These are phyloP conservation scores for Tetanocera ferruginea DNA, from an alignment of 2,888 invertebrate species.

Conservation along the genomic window DNA sequence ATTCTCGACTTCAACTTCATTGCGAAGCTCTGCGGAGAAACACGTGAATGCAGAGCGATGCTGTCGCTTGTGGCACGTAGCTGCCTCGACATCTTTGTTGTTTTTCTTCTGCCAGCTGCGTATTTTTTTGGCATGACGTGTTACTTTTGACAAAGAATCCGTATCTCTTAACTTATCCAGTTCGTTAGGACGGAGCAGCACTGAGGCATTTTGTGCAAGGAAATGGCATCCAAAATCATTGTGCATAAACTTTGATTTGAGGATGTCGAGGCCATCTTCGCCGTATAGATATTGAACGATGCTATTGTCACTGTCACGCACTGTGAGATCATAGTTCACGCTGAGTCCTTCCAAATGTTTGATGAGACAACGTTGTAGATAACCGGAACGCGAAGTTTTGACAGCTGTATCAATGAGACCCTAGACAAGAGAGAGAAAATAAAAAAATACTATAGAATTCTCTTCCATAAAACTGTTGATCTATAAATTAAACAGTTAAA, in stretches of 20 bases:
- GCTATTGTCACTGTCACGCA: constrained; percentile 93
- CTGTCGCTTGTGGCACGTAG: constrained; percentile 62
- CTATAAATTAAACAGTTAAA: too few species aligned
- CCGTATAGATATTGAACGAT: constrained; percentile 94
- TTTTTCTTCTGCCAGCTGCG: constrained; percentile 76
- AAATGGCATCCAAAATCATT: constrained; percentile 80
- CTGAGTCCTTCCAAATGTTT: constrained; percentile 98
- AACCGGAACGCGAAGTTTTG: constrained; percentile 98
- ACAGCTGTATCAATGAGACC: constrained; percentile 99
- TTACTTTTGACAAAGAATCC: constrained; percentile 71
- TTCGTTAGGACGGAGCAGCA: constrained; percentile 74
- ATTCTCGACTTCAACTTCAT: constrained; percentile 70
- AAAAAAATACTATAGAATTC: background rate
- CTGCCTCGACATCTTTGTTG: background rate
- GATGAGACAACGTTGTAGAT: constrained; percentile 95
- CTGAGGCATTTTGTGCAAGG: constrained; percentile 83
- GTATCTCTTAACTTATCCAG: constrained; percentile 75
- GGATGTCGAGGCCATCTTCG: constrained; percentile 93
- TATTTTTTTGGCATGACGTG: constrained; percentile 74
- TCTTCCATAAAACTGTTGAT: background rate
- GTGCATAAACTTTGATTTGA: constrained; percentile 87
- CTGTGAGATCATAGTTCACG: constrained; percentile 94
- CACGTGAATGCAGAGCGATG: constrained; percentile 73
- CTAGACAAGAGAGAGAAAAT: constrained; percentile 65
- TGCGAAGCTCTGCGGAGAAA: constrained; percentile 73